Evolutionary conservation across 2,113 vertebrate genomes (phyloP), one percentile per base, ranked within the genome.

Genomic region (Acrocephalus kingi): DNA sequence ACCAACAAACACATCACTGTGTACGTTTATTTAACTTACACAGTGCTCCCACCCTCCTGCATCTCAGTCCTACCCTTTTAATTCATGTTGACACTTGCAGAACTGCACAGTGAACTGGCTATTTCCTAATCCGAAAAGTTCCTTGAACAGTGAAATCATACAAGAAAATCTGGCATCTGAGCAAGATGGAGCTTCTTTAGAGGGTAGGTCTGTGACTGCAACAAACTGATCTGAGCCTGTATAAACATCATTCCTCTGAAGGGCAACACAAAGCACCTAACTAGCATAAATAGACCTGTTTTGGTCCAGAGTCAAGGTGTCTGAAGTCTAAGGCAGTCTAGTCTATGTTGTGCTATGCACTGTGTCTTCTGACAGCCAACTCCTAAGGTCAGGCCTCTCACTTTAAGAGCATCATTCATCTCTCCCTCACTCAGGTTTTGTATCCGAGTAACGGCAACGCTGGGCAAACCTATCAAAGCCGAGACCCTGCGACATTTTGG

Each of bases 281-380:
- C 8, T 6, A 8, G 11, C 25, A 21, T 6, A 58, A 48, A 31
- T 0, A 15, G 1, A 25, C 7, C 3, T 13, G 12, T 3, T 14
- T 52, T 9, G 15, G 13, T 15, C 2, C 15, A 1, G 35, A 23
- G 1, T 9, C 28, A 58, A 54, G 1, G 9, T 7, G 12, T 10
- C 12, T 46, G 10, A 19, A 23, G 10, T 18, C 31, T 10, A n/a
- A 8, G 7, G 45, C 2, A 46, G 37, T 2, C 6, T 8, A 39
- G 37, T 2, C 6, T 8, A 39, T 15, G 4, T 0, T 14, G 24
- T 4, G 1, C 13, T 15, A 11, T 0, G 19, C 35, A 3, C 8
- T 27, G 4, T 1, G 27, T 2, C 20, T 79, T 68, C 3, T 2
- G 39, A 27, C 0, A 4, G 6, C 10, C 10, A 56, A n/a, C 11